Percentiles rank a stretch among this genome's conserved stretches.
phyloP scores from a whole-genome alignment of 2,888 invertebrate genomes.

The Heliconius cydno region DNA sequence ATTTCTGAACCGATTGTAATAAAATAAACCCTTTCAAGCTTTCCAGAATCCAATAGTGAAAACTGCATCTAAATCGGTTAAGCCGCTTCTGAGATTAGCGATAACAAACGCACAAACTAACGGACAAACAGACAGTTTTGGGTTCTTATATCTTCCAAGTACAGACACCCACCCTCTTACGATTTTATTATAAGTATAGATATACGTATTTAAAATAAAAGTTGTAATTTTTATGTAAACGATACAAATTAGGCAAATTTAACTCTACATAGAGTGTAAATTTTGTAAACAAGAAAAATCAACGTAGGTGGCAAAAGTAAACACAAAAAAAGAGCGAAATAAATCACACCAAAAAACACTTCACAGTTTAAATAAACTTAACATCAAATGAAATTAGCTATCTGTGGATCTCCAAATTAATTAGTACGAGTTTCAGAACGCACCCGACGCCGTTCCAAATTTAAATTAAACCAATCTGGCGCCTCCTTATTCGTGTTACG shows the following conservation, averaged over 20 bases:
- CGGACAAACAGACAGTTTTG: too few relatives aligned
- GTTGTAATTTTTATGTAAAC: not conserved
- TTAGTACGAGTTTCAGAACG: slow-evolving; percentile 68
- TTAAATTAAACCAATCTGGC: slow-evolving; percentile 83
- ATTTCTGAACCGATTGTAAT: too few relatives aligned
- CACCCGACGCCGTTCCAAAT: slow-evolving; percentile 75
- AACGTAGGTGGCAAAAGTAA: slow-evolving; percentile 68
- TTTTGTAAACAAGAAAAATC: slow-evolving; percentile 23
- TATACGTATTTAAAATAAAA: not conserved
- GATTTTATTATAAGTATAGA: too few relatives aligned
- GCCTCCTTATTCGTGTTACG: slow-evolving; percentile 83
- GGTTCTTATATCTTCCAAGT: too few relatives aligned
- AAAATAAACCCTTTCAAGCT: too few relatives aligned
- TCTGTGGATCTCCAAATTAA: slow-evolving; percentile 82
- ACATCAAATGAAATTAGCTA: slow-evolving; percentile 81
- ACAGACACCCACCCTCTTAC: too few relatives aligned
- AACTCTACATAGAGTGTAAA: not conserved
- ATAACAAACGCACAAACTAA: too few relatives aligned
- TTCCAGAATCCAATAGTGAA: too few relatives aligned
- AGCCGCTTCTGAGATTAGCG: too few relatives aligned
- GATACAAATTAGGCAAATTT: not conserved
- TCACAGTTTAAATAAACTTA: slow-evolving; percentile 73
- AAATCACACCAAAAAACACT: slow-evolving; percentile 69
- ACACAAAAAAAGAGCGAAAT: slow-evolving; percentile 65
- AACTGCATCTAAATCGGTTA: too few relatives aligned